Conservation (phyloP, 2,113 vertebrate species). For the Dicentrarchus labrax region DNA sequence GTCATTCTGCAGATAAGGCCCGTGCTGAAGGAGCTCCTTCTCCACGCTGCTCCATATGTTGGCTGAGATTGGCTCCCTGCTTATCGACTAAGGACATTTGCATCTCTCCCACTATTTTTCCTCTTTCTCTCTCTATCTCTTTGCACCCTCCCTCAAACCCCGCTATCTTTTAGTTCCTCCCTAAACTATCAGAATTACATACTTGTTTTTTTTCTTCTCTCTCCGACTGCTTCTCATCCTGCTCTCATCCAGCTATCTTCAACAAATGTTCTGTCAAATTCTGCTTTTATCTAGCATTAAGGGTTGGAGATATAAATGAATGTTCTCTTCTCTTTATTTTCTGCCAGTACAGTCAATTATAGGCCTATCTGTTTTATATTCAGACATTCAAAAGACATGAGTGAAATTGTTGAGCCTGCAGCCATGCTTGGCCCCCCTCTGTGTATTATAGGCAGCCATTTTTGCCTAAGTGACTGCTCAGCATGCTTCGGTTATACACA, state of each 20-base stretch:
- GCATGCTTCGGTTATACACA: conserved; percentile 46
- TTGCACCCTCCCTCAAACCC: conserved; percentile 30
- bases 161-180: conserved; percentile 41
- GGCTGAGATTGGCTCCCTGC: conserved; percentile 69
- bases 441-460: conserved; percentile 52
- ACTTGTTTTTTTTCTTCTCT: conserved; percentile 30
- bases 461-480: conserved; percentile 61
- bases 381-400: conserved; percentile 63
- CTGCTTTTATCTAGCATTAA: conserved; percentile 58
- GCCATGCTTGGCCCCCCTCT: conserved; percentile 41
- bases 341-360: conserved; percentile 48
- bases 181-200: conserved; percentile 54
- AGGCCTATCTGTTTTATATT: conserved; percentile 45
- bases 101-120: conserved; percentile 58
- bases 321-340: conserved; percentile 45
- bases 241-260: conserved; percentile 42
- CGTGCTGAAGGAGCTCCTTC: conserved; percentile 72
- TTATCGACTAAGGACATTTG: conserved; percentile 75
- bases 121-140: conserved; percentile 20
- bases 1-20: conserved; percentile 77
- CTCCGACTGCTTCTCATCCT: conserved; percentile 37
- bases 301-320: conserved; percentile 39
- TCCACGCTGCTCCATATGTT: conserved; percentile 70
- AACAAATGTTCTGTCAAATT: conserved; percentile 53
- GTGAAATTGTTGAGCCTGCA: conserved; percentile 58